Base-by-base conservation (phyloP, 2,888 invertebrate species). In the Lepidocyrtoides sp. region DNA sequence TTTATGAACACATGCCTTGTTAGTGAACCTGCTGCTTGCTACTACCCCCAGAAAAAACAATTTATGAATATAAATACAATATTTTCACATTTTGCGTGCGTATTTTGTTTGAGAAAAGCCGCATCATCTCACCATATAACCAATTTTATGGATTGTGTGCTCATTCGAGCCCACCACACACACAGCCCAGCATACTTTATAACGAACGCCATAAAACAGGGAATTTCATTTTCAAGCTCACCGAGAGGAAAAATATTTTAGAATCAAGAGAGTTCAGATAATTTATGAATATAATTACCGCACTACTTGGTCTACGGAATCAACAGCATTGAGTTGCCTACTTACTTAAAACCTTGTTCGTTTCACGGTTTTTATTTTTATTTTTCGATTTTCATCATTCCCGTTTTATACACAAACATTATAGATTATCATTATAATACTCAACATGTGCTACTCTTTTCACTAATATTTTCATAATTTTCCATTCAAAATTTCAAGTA, bases 101-200 rank as follows among this genome's bases (percentile, higher is more conserved):
- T 29, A 54, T 20, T 75, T 60, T 75, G 85, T 85, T 75, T 75
- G 85, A 85, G n/a, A 12, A 23, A 72, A 69, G 85, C 85, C 85
- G 85, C 85, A 75, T 75, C 12, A 82, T 44, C 54, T 7, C 63
- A 44, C 32, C 63, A 66, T 23, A 23, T n/a, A n/a, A 41, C 17
- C 72, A 36, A 26, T 75, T 66, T 66, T n/a, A 26, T 3, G 2
- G 57, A 63, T 63, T 66, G 36, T 66, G 29, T 66, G 32, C 14
- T 29, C 3, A 7, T 32, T 66, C 32, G 10, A 36, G 32, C 29
- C n/a, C 69, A 69, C 69, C 69, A 69, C 69, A 41, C 69, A 41
- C 32, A 14, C 32, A 69, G 2, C 36, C 3, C 36, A n/a, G n/a
- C 20, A 69, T 0, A 2, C 2, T 54, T 17, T 54, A 54, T 17